These are phyloP conservation scores for Schizopygopsis malacanthus DNA, from an alignment of 2,797 vertebrate species.

Conservation along the genomic window DNA sequence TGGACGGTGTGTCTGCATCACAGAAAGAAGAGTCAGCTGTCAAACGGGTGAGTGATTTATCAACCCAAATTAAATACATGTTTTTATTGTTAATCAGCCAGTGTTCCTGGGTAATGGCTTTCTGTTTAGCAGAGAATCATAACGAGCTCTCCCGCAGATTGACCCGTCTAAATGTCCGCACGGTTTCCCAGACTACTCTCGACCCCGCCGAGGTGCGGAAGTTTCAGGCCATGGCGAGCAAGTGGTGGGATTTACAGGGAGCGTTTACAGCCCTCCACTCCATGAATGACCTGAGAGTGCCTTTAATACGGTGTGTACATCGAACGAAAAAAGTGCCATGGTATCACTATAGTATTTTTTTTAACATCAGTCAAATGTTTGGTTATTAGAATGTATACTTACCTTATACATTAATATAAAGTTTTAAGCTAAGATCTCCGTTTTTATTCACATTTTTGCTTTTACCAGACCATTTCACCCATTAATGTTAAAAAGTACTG, in stretches of 20 bases:
- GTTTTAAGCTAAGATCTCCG: not conserved
- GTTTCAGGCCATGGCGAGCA: constrained; percentile 87
- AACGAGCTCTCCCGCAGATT: not conserved
- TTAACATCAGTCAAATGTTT: not conserved
- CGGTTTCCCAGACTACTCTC: constrained; percentile 79
- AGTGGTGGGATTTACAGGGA: constrained; percentile 96
- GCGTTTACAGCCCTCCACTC: constrained; percentile 89
- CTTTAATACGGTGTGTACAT: constrained; percentile 88
- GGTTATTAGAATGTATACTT: not conserved
- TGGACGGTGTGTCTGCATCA: constrained; percentile 66
- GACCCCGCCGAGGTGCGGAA: constrained; percentile 86
- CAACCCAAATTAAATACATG: not conserved
- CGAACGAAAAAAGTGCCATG: not conserved
- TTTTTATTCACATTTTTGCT: not conserved
- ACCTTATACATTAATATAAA: not conserved
- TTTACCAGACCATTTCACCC: not conserved
- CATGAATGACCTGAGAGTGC: constrained; percentile 95
- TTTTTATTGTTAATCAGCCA: not conserved
- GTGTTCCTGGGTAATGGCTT: no score
- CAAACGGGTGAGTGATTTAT: constrained; percentile 25
- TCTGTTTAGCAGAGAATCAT: not conserved
- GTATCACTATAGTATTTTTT: not conserved
- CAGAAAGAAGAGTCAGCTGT: constrained; percentile 39
- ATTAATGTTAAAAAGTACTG: not conserved
- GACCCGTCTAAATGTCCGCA: constrained; percentile 48